These are phyloP conservation scores for Apostichopus japonicus DNA, from an alignment of 35 echinoderm and acorn worm genomes.

Conservation along the genomic window DNA sequence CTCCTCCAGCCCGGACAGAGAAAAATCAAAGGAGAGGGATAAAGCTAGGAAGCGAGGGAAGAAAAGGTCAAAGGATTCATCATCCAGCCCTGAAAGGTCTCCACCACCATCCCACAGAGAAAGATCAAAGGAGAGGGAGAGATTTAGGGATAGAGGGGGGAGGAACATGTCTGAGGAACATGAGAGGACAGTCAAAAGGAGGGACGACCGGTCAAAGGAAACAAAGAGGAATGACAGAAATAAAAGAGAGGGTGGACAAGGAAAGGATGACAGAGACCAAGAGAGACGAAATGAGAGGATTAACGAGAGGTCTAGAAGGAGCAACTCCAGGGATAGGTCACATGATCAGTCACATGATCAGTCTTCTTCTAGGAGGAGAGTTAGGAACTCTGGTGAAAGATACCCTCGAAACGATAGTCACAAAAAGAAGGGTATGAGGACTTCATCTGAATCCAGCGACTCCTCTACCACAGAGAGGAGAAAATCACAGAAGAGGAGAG, in stretches of 20 bases:
- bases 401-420: background rate
- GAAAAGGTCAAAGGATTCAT: too few species aligned
- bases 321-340: background rate
- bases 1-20: background rate
- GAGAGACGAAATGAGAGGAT: constrained; percentile 45
- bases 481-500: constrained; percentile 4
- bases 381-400: background rate
- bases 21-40: background rate
- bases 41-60: too few species aligned
- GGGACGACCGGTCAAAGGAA: background rate
- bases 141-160: background rate
- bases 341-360: background rate
- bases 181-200: background rate
- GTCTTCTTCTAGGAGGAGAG: background rate
- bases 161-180: background rate
- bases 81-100: background rate
- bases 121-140: background rate
- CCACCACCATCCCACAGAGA: background rate
- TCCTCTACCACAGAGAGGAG: background rate
- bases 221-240: background rate
- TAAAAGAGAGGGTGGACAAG: background rate
- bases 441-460: background rate
- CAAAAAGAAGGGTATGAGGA: background rate
- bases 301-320: constrained; percentile 24
- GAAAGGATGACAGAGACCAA: constrained; percentile 28